Evolutionary conservation across 2,113 vertebrate species (phyloP).

Genomic region (Typhlomys cinereus): DNA sequence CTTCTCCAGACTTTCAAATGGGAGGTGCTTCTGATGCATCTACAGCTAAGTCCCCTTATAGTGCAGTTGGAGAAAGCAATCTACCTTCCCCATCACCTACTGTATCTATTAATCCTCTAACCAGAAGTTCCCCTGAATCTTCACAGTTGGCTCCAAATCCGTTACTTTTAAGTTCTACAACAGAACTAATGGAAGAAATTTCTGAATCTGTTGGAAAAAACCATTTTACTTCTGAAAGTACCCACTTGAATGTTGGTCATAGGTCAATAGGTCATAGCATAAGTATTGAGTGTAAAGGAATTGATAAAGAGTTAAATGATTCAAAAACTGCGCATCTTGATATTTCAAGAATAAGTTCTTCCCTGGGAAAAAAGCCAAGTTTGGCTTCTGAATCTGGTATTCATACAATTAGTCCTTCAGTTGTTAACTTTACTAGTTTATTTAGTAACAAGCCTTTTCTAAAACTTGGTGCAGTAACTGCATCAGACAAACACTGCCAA

Average conservation of each 20-base stretch:
- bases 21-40: constrained; percentile 86
- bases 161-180: constrained; percentile 79
- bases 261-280: constrained; percentile 77
- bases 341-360: constrained; percentile 81
- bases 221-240: constrained; percentile 81
- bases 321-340: constrained; percentile 81
- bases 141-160: constrained; percentile 82
- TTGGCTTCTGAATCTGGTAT: constrained; percentile 82
- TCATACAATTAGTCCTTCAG: constrained; percentile 85
- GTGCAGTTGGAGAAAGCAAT: constrained; percentile 86
- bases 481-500: constrained; percentile 86
- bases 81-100: constrained; percentile 87
- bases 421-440: constrained; percentile 88
- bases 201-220: constrained; percentile 83
- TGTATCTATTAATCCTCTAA: constrained; percentile 83
- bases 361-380: constrained; percentile 82
- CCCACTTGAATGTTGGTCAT: constrained; percentile 78
- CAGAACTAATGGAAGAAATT: constrained; percentile 84
- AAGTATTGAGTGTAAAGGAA: constrained; percentile 81
- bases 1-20: constrained; percentile 88
- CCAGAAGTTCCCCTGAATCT: constrained; percentile 82
- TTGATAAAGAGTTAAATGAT: constrained; percentile 80
- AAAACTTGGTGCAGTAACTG: constrained; percentile 84
- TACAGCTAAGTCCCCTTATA: constrained; percentile 85
- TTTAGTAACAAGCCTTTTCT: constrained; percentile 87